These are phyloP conservation scores for Caenorhabditis zanzibari DNA, from an alignment of 2,888 invertebrate genomes.

Conservation along the genomic window DNA sequence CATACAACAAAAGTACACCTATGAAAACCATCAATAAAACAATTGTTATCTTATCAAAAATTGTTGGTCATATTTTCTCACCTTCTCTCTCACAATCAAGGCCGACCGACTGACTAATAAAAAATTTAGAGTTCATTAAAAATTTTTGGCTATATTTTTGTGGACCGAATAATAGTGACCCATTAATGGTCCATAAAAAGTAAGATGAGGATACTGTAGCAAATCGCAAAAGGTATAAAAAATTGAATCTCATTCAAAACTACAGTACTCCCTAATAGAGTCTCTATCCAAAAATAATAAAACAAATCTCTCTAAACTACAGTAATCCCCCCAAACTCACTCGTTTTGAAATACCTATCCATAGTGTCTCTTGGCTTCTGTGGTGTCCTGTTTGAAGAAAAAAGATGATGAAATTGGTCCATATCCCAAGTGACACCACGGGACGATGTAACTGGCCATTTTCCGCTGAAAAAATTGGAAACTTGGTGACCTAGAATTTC, in stretches of 20 bases:
- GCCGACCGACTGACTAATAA: not conserved
- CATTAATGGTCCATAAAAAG: too few relatives aligned
- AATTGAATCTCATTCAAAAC: too few relatives aligned
- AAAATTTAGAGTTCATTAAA: not conserved
- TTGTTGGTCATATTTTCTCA: constrained; percentile 7
- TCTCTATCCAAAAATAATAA: too few relatives aligned
- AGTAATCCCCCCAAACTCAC: too few relatives aligned
- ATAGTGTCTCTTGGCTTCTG: constrained; percentile 69
- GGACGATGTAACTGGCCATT: constrained; percentile 72
- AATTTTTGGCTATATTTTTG: not conserved
- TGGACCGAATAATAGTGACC: too few relatives aligned
- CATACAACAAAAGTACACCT: not conserved
- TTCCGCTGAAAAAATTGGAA: constrained; percentile 66
- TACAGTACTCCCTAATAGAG: too few relatives aligned
- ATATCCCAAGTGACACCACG: constrained; percentile 84
- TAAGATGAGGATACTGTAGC: too few relatives aligned
- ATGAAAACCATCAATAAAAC: not conserved
- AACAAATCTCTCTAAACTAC: too few relatives aligned
- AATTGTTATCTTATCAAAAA: not conserved
- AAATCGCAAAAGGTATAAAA: too few relatives aligned
- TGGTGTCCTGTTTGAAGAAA: constrained; percentile 85
- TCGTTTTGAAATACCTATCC: constrained; percentile 74
- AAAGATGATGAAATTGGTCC: constrained; percentile 85
- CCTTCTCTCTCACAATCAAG: not conserved
- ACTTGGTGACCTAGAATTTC: too few relatives aligned